Evolutionary conservation across 2,113 vertebrate genomes (phyloP).

Genomic region (Oriolus oriolus): DNA sequence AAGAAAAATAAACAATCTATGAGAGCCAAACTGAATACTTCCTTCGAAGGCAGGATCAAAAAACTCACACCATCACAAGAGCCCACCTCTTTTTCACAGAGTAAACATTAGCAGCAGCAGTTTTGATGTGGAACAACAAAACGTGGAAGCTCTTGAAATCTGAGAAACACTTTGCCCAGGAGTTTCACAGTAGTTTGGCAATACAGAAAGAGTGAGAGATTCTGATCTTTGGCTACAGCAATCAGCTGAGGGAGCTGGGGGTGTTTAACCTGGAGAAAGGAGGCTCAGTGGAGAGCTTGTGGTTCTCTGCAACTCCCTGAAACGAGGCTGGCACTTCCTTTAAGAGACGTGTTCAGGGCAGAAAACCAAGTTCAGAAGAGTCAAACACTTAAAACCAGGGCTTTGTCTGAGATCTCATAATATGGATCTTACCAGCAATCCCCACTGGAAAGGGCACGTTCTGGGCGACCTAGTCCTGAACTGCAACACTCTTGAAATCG

Average conservation of each 20-base stretch:
- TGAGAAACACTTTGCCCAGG: background rate
- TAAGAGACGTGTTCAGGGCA: background rate
- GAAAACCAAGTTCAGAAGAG: background rate
- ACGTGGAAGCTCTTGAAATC: background rate
- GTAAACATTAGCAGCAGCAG: background rate
- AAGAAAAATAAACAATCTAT: background rate
- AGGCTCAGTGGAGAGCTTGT: background rate
- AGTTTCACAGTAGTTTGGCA: background rate
- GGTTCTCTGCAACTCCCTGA: background rate
- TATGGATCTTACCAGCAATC: background rate
- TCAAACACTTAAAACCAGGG: background rate
- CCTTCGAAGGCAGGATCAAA: background rate
- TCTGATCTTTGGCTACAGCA: background rate
- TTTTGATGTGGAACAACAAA: background rate
- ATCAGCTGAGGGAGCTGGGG: background rate
- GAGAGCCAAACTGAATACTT: background rate
- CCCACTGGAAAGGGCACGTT: fast-evolving
- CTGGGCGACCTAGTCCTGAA: fast-evolving
- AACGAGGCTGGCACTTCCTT: background rate
- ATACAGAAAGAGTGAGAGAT: background rate
- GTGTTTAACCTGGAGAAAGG: background rate
- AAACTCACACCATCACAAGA: background rate
- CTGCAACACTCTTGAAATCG: background rate
- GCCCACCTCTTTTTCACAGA: background rate
- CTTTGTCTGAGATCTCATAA: background rate